phyloP scores from a whole-genome alignment of 1,140 invertebrate genomes.

The Euwallacea fornicatus region DNA sequence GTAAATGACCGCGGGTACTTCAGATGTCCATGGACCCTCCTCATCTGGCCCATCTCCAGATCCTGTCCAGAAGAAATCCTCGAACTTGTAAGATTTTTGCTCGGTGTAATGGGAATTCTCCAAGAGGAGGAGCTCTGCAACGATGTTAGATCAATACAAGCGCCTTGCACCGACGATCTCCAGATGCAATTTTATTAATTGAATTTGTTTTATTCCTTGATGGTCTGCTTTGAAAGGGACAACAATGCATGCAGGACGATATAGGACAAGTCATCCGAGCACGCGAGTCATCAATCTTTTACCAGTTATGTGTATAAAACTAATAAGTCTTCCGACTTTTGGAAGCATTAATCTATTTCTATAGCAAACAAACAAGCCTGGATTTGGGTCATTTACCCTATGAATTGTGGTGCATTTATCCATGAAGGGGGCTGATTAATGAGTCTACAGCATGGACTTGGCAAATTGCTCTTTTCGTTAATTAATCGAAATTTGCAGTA shows the following conservation, averaged over 20 bases:
- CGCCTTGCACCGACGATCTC: neutral
- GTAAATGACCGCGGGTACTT: constrained; percentile 51
- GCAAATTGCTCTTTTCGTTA: too few species aligned
- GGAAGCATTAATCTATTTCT: too few species aligned
- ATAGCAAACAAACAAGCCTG: too few species aligned
- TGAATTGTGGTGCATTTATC: too few species aligned
- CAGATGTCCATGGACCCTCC: constrained; percentile 48
- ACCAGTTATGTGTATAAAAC: too few species aligned
- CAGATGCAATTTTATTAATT: neutral
- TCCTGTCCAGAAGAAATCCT: constrained; percentile 85
- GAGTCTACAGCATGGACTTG: too few species aligned
- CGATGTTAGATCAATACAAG: neutral
- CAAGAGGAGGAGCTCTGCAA: constrained; percentile 46
- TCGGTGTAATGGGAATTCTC: constrained; percentile 44
- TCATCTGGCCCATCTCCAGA: constrained; percentile 70
- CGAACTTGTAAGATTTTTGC: constrained; percentile 64
- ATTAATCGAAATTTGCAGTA: too few species aligned
- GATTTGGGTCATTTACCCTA: too few species aligned
- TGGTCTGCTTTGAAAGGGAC: neutral
- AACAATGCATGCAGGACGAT: too few species aligned
- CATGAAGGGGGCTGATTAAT: too few species aligned
- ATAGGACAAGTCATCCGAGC: neutral
- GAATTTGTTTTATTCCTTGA: neutral
- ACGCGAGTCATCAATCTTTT: constrained; percentile 4
- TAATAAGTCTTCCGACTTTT: too few species aligned